phyloP scores from a whole-genome alignment of 2,888 invertebrate species.

The Lacanobia oleracea region DNA sequence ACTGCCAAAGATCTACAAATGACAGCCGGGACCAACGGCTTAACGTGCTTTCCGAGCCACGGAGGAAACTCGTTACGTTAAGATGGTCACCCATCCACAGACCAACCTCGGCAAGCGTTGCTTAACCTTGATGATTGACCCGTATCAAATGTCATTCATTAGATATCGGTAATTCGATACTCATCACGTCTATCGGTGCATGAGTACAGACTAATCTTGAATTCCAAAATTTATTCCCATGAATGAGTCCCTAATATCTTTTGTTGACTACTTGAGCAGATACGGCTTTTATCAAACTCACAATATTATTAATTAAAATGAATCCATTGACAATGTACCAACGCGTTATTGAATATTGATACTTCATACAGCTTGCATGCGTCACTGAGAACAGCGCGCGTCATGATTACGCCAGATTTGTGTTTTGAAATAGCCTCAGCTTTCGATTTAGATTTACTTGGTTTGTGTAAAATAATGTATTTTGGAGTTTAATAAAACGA shows the following conservation, averaged over 20 bases:
- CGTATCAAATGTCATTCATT: not conserved
- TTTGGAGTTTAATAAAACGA: not conserved
- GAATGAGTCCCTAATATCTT: not conserved
- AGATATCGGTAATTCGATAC: not conserved
- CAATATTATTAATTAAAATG: slow-evolving; percentile 38
- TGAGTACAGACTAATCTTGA: too few species aligned
- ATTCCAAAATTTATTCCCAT: not conserved
- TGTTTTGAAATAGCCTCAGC: slow-evolving; percentile 46
- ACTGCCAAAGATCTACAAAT: too few species aligned
- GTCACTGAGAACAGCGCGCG: slow-evolving; percentile 49
- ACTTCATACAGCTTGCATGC: slow-evolving; percentile 35
- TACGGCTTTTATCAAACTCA: slow-evolving; percentile 6
- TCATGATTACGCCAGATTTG: slow-evolving; percentile 37
- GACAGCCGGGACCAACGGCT: too few species aligned
- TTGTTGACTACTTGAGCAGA: not conserved
- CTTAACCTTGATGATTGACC: too few species aligned
- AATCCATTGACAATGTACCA: slow-evolving; percentile 35
- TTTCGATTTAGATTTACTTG: slow-evolving; percentile 1
- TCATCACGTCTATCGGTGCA: not conserved
- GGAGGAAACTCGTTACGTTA: too few species aligned
- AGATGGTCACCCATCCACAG: too few species aligned
- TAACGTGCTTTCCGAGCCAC: too few species aligned
- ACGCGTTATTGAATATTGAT: slow-evolving; percentile 32
- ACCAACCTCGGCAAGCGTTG: too few species aligned
- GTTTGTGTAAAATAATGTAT: not conserved